Conservation (phyloP, 2,797 vertebrate genomes). For the Lycodopsis pacificus region DNA sequence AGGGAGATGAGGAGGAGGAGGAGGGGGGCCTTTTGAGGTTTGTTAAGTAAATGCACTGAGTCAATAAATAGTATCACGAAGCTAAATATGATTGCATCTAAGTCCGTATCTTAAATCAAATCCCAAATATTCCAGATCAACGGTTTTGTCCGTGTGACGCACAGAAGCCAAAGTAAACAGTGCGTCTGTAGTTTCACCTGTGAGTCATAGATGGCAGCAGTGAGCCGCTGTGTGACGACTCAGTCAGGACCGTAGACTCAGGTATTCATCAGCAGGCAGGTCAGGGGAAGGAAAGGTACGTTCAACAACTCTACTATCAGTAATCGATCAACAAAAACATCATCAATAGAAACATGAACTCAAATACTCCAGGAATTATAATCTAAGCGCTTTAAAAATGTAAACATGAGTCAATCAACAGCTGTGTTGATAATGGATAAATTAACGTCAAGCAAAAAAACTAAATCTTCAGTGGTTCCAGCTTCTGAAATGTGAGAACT, state of each 20-base stretch:
- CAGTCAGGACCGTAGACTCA: background rate
- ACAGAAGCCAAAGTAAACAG: constrained; percentile 43
- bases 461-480: background rate
- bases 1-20: background rate
- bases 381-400: background rate
- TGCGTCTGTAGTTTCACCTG: constrained; percentile 56
- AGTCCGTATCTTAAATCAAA: constrained; percentile 66
- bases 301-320: background rate
- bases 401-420: background rate
- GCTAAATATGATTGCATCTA: constrained; percentile 65
- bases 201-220: constrained; percentile 91
- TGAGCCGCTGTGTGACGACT: constrained; percentile 79
- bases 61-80: constrained; percentile 73
- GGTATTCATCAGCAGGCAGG: constrained; percentile 14
- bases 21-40: constrained; percentile 55
- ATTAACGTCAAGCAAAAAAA: background rate
- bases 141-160: constrained; percentile 26
- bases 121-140: constrained; percentile 59
- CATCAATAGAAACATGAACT: fast-evolving
- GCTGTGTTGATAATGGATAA: background rate
- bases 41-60: constrained; percentile 66
- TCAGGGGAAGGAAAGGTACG: background rate
- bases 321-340: background rate
- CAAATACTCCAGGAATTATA: background rate
- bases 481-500: background rate